Evolutionary conservation across 2,888 invertebrate genomes (phyloP), one percentile per base, ranked within the genome.

Genomic region (Isotomurus palustris): DNA sequence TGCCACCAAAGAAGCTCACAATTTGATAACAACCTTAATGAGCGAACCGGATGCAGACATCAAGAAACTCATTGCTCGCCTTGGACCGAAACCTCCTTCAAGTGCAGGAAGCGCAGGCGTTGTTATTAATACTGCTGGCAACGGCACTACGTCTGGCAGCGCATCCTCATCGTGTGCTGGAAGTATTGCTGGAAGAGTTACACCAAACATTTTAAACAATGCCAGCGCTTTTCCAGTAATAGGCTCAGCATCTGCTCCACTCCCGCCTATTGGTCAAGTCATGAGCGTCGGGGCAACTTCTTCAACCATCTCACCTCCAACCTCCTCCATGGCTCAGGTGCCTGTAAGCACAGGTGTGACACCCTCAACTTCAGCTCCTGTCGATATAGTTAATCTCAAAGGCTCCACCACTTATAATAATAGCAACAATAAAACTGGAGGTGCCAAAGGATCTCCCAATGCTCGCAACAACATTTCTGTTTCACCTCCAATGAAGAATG

Each of bases 11-110:
- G 91, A 93, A 74, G 96, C 97, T 51, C 88, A 92, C 73, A 83
- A 83, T 70, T 81, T 97, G 72, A 96, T 99, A 70, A 84, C 88
- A 41, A 85, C 91, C 10, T 82, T 99, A 72, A 91, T 96, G 73
- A 90, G 91, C 76, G 96, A 97, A 79, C 92, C 94, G 4, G 96
- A 97, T 71, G 88, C 89, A 2, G 93, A 93, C 75, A 87, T 93
- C 70, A 78, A 85, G 68, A 85, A 86, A 74, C 84, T 92, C 79
- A 76, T 92, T 73, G 87, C 90, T 19, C 3, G 43, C 4, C 6
- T 19, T n/a, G 47, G 32, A 6, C n/a, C n/a, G n/a, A n/a, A n/a
- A n/a, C 6, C 12, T 5, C 19, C 12, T 8, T 5, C 43, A 6
- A 6, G 4, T 12, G 19, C 21, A n/a, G 40, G 53, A 8, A 40